These are phyloP conservation scores for Oenanthe melanoleuca DNA, from an alignment of 2,113 vertebrate species.

Conservation along the genomic window DNA sequence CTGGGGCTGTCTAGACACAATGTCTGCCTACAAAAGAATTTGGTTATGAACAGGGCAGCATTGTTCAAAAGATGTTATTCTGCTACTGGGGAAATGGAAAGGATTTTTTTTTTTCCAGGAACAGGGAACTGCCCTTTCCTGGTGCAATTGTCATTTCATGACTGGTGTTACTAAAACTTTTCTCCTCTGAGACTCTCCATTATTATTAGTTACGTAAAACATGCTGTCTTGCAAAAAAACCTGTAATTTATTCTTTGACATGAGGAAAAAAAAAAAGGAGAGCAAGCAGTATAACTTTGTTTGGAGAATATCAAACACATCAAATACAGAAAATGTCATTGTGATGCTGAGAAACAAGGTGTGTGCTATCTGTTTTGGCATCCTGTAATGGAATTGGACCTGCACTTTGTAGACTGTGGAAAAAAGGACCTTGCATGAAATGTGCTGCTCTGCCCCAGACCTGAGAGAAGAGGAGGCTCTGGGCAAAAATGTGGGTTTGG, in stretches of 20 bases:
- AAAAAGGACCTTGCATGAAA: background rate
- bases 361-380: background rate
- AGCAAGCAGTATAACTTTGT: background rate
- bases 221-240: background rate
- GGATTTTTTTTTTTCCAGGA: background rate
- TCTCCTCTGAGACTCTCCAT: background rate
- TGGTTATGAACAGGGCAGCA: background rate
- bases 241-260: background rate
- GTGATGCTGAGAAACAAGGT: background rate
- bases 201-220: background rate
- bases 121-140: background rate
- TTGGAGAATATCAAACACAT: background rate
- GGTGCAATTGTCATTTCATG: background rate
- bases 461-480: background rate
- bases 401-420: background rate
- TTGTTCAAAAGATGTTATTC: background rate
- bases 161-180: background rate
- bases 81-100: background rate
- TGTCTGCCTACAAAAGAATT: slow-evolving; percentile 4
- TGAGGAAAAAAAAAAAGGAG: background rate
- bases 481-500: background rate
- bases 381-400: background rate
- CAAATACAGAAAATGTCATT: background rate
- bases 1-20: slow-evolving; percentile 22
- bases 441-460: background rate